phyloP scores from a whole-genome alignment of 1,140 invertebrate genomes.

The silkworm (Bombyx mori) region DNA sequence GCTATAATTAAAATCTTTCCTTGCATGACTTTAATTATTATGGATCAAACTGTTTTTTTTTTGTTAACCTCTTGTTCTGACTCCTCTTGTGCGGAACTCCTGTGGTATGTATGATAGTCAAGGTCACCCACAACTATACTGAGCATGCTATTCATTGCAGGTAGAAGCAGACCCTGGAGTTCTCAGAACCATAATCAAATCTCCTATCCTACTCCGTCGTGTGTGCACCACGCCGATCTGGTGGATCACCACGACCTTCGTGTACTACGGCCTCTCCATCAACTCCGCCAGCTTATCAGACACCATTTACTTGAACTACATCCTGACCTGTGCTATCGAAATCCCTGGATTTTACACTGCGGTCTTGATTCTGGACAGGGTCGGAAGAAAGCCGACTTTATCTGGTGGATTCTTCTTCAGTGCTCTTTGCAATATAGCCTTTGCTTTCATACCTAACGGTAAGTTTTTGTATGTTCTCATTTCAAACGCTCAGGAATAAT shows the following conservation, averaged over 20 bases:
- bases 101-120: not conserved
- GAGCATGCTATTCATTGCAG: not conserved
- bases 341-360: slow-evolving; percentile 80
- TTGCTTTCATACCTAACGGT: slow-evolving; percentile 49
- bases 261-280: slow-evolving; percentile 87
- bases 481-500: not conserved
- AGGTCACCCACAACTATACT: not conserved
- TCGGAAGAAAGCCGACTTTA: slow-evolving; percentile 76
- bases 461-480: slow-evolving; percentile 14
- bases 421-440: slow-evolving; percentile 64
- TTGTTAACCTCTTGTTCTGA: not conserved
- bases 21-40: too few relatives aligned
- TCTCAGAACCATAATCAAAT: slow-evolving; percentile 69
- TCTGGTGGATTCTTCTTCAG: slow-evolving; percentile 74
- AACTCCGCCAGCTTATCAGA: slow-evolving; percentile 83
- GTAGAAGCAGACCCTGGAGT: slow-evolving; percentile 32
- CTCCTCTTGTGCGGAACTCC: not conserved
- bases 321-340: slow-evolving; percentile 78
- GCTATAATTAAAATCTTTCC: too few relatives aligned
- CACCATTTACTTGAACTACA: slow-evolving; percentile 80
- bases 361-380: slow-evolving; percentile 73
- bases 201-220: slow-evolving; percentile 73
- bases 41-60: too few relatives aligned
- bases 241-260: slow-evolving; percentile 81
- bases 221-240: slow-evolving; percentile 78